Conservation (phyloP, 2,797 vertebrate species). For the Menidia menidia region DNA sequence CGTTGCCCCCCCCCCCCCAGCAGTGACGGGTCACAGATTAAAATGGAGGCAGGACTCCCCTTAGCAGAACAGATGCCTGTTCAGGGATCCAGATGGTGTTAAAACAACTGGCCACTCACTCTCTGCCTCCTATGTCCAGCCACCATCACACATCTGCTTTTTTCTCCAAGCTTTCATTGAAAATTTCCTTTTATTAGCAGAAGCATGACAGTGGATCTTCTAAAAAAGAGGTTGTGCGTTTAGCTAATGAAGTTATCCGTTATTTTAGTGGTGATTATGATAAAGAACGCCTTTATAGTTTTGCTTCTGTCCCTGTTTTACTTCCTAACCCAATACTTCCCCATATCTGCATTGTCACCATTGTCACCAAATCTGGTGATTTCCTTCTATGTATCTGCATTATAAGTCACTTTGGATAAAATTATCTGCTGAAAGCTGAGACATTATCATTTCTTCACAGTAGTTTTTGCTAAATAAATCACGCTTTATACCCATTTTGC, state of each 20-base stretch:
- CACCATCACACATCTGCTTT: conserved; percentile 32
- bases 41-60: conserved; percentile 50
- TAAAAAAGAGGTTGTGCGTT: neutral
- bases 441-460: neutral
- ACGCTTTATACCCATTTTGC: too few species aligned
- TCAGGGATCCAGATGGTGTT: conserved; percentile 51
- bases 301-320: too few species aligned
- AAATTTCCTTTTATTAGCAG: neutral
- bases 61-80: conserved; percentile 20
- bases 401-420: too few species aligned
- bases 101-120: conserved; percentile 19
- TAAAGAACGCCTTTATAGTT: too few species aligned
- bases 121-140: conserved; percentile 5
- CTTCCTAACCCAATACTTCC: too few species aligned
- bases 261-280: too few species aligned
- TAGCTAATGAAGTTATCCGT: too few species aligned
- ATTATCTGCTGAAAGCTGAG: neutral
- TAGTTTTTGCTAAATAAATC: neutral
- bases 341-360: too few species aligned
- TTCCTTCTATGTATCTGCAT: too few species aligned
- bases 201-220: neutral
- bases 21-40: conserved; percentile 44
- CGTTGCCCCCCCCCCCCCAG: conserved; percentile 25
- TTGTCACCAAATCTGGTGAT: neutral
- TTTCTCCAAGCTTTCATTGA: neutral